Evolutionary conservation across 2,797 vertebrate species (phyloP), one percentile per base, ranked within the genome.

Genomic region (Lemur catta): DNA sequence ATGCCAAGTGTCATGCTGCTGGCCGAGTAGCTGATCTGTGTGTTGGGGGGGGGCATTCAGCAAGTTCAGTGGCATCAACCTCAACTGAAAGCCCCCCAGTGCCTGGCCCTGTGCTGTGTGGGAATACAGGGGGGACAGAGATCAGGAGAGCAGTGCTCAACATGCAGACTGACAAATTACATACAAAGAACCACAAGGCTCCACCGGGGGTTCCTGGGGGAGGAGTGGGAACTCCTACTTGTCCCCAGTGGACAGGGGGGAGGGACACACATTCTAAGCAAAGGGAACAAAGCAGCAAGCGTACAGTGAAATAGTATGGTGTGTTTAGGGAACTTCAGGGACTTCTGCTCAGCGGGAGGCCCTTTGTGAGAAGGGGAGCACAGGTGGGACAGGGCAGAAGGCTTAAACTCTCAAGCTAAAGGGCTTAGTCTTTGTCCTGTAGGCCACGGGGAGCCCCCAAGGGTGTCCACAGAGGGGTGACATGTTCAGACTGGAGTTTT

Each of bases 21-120:
- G 57, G 99, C 99, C 92, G 97, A 94, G 0, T 98, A 98, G 97
- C 98, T 99, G 52, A 98, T 96, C 98, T 99, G 98, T 26, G 43
- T 76, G 48, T n/a, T n/a, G 41, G 41, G 35, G 11, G 9, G 63
- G 55, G 41, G 46, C 50, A 22, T 52, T 55, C 71, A 43, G 82
- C 4, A 3, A 72, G 24, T 33, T 87, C 59, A 81, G 52, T 6
- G 24, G 57, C 24, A 38, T 22, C 63, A 33, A 14, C 63, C 28
- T 24, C 1, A 0, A 63, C 38, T n/a, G 26, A 72, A 59, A 28
- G 2, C 14, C 11, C 48, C 52, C 46, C 2, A 12, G 6, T 1
- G 61, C 61, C 18, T 30, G 17, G 75, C 26, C 79, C 38, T 46
- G 38, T 59, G 52, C 65, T 67, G 13, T 6, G 24, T 9, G 7